Percentiles rank a stretch among this genome's conserved stretches.
Evolutionary conservation across 2,888 invertebrate species (phyloP).

Genomic region (Biston stratarius): DNA sequence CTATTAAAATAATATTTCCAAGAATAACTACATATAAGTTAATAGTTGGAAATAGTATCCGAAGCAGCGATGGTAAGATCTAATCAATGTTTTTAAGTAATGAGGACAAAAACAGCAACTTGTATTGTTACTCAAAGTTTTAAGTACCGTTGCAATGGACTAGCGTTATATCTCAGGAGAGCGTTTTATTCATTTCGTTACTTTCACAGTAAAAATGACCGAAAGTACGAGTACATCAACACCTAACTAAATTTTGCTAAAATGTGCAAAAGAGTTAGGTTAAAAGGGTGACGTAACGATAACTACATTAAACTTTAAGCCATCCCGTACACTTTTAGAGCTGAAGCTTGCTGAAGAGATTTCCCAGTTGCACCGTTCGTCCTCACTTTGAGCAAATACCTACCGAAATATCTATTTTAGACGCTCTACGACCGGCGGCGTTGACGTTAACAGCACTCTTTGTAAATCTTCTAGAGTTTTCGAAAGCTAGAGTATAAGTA

Average conservation of each 20-base stretch:
- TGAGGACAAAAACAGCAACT: too few relatives aligned
- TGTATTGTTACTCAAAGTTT: too few relatives aligned
- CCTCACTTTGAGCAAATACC: constrained; percentile 63
- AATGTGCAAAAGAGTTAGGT: neutral
- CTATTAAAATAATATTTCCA: too few relatives aligned
- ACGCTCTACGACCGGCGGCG: constrained; percentile 41
- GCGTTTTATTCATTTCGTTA: too few relatives aligned
- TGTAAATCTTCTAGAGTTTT: constrained; percentile 45
- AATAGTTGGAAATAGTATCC: too few relatives aligned
- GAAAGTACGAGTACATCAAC: neutral
- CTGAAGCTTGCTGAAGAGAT: constrained; percentile 53
- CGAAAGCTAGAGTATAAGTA: constrained; percentile 6
- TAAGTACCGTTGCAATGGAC: too few relatives aligned
- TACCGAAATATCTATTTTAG: constrained; percentile 58
- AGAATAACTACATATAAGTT: too few relatives aligned
- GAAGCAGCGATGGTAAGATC: too few relatives aligned
- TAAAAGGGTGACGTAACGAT: constrained; percentile 37
- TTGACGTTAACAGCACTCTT: constrained; percentile 56
- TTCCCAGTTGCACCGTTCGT: constrained; percentile 72
- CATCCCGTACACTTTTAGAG: constrained; percentile 52
- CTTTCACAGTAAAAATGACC: neutral
- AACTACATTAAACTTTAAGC: constrained; percentile 45
- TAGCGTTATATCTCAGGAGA: too few relatives aligned
- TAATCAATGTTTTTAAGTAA: too few relatives aligned
- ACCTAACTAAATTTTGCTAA: neutral